Conservation (phyloP, 2,888 invertebrate genomes). For the Choreutis nemorana region DNA sequence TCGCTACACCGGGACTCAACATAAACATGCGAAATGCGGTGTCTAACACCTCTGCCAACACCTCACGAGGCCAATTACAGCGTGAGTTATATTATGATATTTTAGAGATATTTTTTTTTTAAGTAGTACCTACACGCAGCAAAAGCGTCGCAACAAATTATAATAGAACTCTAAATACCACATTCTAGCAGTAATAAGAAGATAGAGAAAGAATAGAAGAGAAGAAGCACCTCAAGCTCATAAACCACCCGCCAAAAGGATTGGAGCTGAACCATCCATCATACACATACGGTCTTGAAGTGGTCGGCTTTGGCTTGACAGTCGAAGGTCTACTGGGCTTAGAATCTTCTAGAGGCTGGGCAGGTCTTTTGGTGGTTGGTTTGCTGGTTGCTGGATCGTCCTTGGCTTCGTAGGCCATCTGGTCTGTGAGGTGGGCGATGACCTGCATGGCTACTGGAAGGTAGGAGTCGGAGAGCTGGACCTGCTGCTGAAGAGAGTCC, state of each 20-base stretch:
- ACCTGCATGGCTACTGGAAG: slow-evolving; percentile 75
- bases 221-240: slow-evolving; percentile 29
- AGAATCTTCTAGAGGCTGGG: slow-evolving; percentile 23
- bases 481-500: slow-evolving; percentile 42
- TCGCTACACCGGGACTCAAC: too few relatives aligned
- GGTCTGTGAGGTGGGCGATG: slow-evolving; percentile 67
- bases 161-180: too few relatives aligned
- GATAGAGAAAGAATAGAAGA: too few relatives aligned
- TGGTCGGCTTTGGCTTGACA: slow-evolving; percentile 12
- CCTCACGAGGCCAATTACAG: too few relatives aligned
- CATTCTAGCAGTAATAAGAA: too few relatives aligned
- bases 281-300: slow-evolving; percentile 18
- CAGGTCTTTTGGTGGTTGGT: slow-evolving; percentile 14
- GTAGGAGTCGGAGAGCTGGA: slow-evolving; percentile 67
- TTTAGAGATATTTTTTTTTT: too few relatives aligned
- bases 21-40: too few relatives aligned
- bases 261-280: slow-evolving; percentile 8
- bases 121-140: too few relatives aligned
- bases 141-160: too few relatives aligned
- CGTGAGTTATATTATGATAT: too few relatives aligned
- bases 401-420: slow-evolving; percentile 64
- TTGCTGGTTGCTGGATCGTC: slow-evolving; percentile 31
- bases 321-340: too few relatives aligned
- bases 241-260: slow-evolving; percentile 25
- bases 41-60: too few relatives aligned